Percentiles rank a stretch among this genome's conserved stretches.
These are phyloP conservation scores for Anser brachyrhynchus DNA, from an alignment of 2,113 vertebrate species.

Conservation along the genomic window DNA sequence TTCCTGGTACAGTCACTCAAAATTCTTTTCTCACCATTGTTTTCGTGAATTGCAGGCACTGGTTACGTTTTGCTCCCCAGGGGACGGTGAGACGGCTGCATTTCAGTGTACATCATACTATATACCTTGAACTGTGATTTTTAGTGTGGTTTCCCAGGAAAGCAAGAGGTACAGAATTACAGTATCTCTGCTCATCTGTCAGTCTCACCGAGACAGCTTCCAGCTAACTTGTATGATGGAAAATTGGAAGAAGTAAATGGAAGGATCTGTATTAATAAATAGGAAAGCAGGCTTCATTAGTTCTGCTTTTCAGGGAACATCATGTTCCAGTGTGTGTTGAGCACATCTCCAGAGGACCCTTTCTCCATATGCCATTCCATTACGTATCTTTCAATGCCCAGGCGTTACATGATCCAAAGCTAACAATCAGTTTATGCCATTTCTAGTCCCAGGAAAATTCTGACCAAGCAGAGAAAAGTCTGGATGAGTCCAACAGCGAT, in stretches of 20 bases:
- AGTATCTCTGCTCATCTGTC: background rate
- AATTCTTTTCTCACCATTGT: background rate
- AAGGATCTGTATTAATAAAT: background rate
- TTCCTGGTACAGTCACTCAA: background rate
- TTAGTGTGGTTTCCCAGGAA: background rate
- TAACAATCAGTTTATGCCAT: background rate
- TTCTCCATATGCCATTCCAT: background rate
- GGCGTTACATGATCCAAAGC: background rate
- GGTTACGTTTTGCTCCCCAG: background rate
- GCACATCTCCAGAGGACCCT: background rate
- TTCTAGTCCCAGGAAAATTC: constrained; percentile 80
- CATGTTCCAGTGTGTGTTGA: background rate
- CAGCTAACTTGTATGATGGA: background rate
- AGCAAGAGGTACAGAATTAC: background rate
- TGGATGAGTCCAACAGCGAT: constrained; percentile 81
- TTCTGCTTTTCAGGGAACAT: background rate
- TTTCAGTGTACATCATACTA: background rate
- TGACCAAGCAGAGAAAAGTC: constrained; percentile 77
- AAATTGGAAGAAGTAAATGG: background rate
- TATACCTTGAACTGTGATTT: background rate
- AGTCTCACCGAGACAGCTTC: background rate
- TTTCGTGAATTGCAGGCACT: background rate
- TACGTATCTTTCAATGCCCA: background rate
- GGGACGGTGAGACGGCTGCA: background rate
- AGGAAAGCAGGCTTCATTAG: background rate